Base-by-base conservation (phyloP, 1,140 invertebrate species). In the Drosophila asahinai region DNA sequence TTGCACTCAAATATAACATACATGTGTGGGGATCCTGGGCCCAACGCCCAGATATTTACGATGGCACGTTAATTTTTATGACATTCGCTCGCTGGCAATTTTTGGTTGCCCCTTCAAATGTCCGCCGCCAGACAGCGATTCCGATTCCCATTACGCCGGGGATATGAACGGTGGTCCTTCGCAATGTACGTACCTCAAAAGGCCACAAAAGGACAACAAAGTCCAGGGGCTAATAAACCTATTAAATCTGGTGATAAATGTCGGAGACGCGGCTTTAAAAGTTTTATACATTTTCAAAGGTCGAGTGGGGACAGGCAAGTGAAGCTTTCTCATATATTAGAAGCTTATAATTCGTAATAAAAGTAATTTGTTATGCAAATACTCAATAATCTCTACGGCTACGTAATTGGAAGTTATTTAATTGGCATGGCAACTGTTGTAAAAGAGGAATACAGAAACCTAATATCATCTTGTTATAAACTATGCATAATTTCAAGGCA, bases 51-150 rank as follows among this genome's bases (percentile, higher is more conserved):
- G 49, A 84, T 90, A 87, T 89, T 89, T 84, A 89, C 86, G 86
- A 87, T 61, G 43, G 22, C 59, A 74, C 84, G 81, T 89, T 89
- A 90, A 89, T 89, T 90, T 89, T 90, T 77, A 89, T 90, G 84
- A 73, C 86, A 84, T 84, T 72, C 63, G 54, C 52, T 60, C 22
- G 62, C 63, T 59, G 66, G 65, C 70, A 82, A 76, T 81, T 82
- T 66, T 43, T 33, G 43, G 33, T 19, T 43, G 59, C 54, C 66
- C 42, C 72, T 75, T 58, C n/a, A 61, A 52, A 30, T 51, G 55
- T 11, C 51, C 15, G 63, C 49, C 68, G 70, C 70, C 71, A 73
- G 71, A 73, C 71, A 74, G 47, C 67, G 42, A 74, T 74, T 75
- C 33, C 40, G 38, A 66, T 66, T 65, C 54, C 52, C 71, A 77